Evolutionary conservation across 2,888 invertebrate genomes (phyloP).

Genomic region (Cordylochernes scorpioides): DNA sequence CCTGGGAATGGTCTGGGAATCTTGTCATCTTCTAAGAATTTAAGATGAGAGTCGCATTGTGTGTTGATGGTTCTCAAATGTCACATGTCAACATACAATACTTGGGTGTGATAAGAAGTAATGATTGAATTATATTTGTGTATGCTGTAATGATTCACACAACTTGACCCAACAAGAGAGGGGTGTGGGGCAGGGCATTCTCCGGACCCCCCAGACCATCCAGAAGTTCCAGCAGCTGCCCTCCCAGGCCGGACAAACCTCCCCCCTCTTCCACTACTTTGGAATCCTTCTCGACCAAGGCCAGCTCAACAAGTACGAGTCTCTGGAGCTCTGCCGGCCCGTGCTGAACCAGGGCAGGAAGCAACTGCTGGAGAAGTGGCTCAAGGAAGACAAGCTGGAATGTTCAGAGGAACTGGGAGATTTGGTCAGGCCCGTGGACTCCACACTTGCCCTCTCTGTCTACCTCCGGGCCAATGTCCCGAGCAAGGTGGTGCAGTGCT

Average conservation of each 20-base stretch:
- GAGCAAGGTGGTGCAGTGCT: constrained; percentile 92
- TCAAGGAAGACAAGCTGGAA: constrained; percentile 92
- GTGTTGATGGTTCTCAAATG: no score
- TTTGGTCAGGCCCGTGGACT: constrained; percentile 84
- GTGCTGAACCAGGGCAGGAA: constrained; percentile 84
- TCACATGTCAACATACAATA: no score
- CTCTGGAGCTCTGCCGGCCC: constrained; percentile 84
- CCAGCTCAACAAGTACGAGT: constrained; percentile 92
- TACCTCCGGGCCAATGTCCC: constrained; percentile 94
- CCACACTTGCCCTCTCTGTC: constrained; percentile 81
- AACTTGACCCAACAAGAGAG: no score
- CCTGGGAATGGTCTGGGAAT: no score
- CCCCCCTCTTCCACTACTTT: constrained; percentile 91
- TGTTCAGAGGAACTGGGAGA: constrained; percentile 97
- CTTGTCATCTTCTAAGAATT: no score
- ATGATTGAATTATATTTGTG: no score
- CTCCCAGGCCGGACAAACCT: constrained; percentile 74
- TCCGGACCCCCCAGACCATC: constrained; percentile 90
- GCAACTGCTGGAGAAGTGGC: constrained; percentile 88
- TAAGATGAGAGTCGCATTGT: no score
- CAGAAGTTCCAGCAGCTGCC: constrained; percentile 95
- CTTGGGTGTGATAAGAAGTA: no score
- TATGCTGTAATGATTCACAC: no score
- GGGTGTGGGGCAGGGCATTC: no score
- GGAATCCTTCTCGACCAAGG: constrained; percentile 92